Percentiles rank a stretch among this genome's conserved stretches.
Conservation (phyloP, 2,888 invertebrate species). For the Esperia sulphurella region DNA sequence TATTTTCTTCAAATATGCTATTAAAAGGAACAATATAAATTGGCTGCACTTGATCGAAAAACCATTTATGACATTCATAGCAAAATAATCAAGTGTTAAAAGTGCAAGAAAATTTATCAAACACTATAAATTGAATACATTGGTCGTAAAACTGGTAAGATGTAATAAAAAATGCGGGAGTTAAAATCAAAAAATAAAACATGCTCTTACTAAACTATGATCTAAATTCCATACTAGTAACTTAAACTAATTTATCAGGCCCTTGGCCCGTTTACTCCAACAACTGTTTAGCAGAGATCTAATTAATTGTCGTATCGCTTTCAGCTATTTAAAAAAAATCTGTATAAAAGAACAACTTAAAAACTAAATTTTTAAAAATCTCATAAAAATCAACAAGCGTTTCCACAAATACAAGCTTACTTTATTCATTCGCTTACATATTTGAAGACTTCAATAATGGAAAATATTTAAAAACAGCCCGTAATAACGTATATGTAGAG, state of each 20-base stretch:
- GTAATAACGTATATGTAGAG: not conserved
- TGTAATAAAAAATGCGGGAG: conserved; percentile 37
- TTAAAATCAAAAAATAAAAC: conserved; percentile 72
- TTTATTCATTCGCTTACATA: not conserved
- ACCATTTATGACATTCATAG: conserved; percentile 16
- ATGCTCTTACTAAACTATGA: conserved; percentile 41
- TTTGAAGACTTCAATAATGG: not conserved
- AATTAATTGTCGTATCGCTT: conserved; percentile 66
- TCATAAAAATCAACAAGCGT: conserved; percentile 43
- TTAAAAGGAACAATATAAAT: conserved; percentile 36
- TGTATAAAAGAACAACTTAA: conserved; percentile 47
- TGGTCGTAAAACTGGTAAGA: conserved; percentile 16
- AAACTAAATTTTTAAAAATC: conserved; percentile 41
- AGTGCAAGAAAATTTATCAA: conserved; percentile 28
- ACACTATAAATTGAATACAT: not conserved
- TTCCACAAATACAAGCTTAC: not conserved
- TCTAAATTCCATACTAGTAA: conserved; percentile 23
- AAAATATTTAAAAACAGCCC: not conserved
- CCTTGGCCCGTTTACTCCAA: conserved; percentile 66
- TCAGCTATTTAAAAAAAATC: conserved; percentile 24
- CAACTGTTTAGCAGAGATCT: conserved; percentile 62
- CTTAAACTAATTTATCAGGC: conserved; percentile 38
- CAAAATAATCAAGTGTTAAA: conserved; percentile 65
- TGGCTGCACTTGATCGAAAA: conserved; percentile 25
- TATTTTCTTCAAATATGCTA: conserved; percentile 64